Evolutionary conservation across 2,888 invertebrate genomes (phyloP).

Genomic region (Altica lythri): DNA sequence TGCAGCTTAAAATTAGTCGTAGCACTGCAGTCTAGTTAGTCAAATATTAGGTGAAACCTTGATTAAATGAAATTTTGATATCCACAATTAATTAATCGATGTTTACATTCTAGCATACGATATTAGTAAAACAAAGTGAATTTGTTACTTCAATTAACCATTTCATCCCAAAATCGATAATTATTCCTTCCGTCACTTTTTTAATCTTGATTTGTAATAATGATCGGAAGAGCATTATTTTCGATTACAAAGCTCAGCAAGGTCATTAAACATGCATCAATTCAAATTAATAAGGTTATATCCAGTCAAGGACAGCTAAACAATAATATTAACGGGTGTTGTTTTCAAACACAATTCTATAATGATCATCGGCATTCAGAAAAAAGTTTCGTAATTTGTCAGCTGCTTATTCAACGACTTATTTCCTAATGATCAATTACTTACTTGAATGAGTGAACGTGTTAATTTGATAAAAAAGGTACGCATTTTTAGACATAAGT

Average conservation of each 20-base stretch:
- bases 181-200: slow-evolving; percentile 2
- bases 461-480: neutral
- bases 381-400: slow-evolving; percentile 6
- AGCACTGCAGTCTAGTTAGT: too few species aligned
- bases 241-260: slow-evolving; percentile 1
- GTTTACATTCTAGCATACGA: too few species aligned
- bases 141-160: too few species aligned
- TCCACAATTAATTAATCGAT: too few species aligned
- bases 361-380: slow-evolving; percentile 4
- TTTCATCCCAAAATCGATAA: neutral
- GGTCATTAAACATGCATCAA: slow-evolving; percentile 3
- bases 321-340: slow-evolving; percentile 3
- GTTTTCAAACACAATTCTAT: slow-evolving; percentile 2
- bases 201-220: slow-evolving; percentile 6
- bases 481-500: too few species aligned
- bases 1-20: too few species aligned
- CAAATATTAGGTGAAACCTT: too few species aligned
- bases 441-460: slow-evolving; percentile 1
- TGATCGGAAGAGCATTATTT: slow-evolving; percentile 11
- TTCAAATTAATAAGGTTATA: slow-evolving; percentile 5
- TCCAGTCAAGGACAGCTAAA: slow-evolving; percentile 2
- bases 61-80: too few species aligned
- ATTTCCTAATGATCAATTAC: neutral
- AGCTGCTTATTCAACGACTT: neutral
- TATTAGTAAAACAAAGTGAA: too few species aligned